Evolutionary conservation across 2,113 vertebrate genomes (phyloP), one percentile per base, ranked within the genome.

Genomic region (Puffinus mauretanicus): DNA sequence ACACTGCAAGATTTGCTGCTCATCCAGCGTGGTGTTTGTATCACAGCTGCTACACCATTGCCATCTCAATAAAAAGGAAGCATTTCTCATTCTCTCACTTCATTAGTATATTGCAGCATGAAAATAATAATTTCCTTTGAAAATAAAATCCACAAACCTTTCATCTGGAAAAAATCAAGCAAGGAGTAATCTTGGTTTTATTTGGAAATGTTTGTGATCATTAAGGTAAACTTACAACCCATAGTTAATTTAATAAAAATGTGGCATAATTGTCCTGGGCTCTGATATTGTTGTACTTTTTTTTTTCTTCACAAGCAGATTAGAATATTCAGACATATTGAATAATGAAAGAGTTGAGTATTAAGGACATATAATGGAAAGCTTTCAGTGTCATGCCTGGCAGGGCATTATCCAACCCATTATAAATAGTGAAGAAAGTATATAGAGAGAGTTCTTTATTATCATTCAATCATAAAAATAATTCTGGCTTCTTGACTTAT

Each of bases 1-100:
- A 94, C 96, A 96, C 98, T 97, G 97, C 98, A 98, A 81, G 97
- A 98, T 98, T 98, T 97, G 97, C 97, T 97, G 96, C 97, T 97
- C 98, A 98, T 98, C 98, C 97, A 96, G 98, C 97, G 97, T 91
- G 97, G 98, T 84, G 93, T 96, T 97, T 92, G 96, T 93, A 88
- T 97, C 96, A 88, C 98, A 98, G 98, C 97, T 98, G 98, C 97
- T 96, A 94, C 96, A 94, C 92, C 94, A 96, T 97, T 95, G 95
- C 96, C 94, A 95, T 95, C 97, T 93, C 96, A 97, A 88, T 90
- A 93, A 97, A 97, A 64, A 93, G 73, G 90, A 96, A 97, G 96
- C 79, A 60, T 97, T 96, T 96, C 92, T 96, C 96, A 97, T n/a
- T n/a, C n/a, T n/a, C n/a, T n/a, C 93, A 94, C 94, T 97, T 98